A percentile compares a stretch with the other conserved stretches of the same genome.
Conservation (phyloP, 2,888 invertebrate species). For the Sesia bembeciformis region DNA sequence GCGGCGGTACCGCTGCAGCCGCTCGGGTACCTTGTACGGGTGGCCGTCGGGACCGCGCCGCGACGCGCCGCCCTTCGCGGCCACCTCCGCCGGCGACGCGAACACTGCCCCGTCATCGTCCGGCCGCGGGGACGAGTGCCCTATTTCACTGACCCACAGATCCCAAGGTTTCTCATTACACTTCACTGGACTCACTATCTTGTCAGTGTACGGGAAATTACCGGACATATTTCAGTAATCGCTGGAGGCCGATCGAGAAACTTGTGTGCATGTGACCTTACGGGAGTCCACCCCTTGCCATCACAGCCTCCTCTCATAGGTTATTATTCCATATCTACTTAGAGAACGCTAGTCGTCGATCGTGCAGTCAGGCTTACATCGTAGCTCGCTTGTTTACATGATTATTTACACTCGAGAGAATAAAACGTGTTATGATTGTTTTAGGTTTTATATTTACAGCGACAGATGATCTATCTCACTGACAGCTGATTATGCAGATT, state of each 20-base stretch:
- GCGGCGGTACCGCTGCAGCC: constrained; percentile 35
- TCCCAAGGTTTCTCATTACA: constrained; percentile 71
- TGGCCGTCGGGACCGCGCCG: constrained; percentile 38
- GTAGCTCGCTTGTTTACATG: constrained; percentile 47
- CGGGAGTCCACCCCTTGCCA: constrained; percentile 59
- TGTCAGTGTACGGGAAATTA: constrained; percentile 51
- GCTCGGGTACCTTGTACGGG: constrained; percentile 43
- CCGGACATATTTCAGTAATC: constrained; percentile 59
- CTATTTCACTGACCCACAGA: constrained; percentile 65
- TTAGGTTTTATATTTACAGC: constrained; percentile 72
- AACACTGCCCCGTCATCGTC: constrained; percentile 44
- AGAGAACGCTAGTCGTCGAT: constrained; percentile 32
- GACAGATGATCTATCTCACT: constrained; percentile 74
- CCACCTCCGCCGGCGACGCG: constrained; percentile 41
- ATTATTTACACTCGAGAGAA: constrained; percentile 44
- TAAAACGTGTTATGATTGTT: constrained; percentile 64
- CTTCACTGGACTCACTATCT: constrained; percentile 62
- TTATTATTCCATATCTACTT: constrained; percentile 70
- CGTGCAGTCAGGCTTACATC: constrained; percentile 50
- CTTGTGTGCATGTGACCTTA: constrained; percentile 35
- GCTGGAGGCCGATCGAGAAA: constrained; percentile 34
- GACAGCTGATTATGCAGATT: constrained; percentile 76
- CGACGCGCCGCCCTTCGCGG: constrained; percentile 36
- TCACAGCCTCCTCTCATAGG: constrained; percentile 59
- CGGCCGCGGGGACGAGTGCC: constrained; percentile 57